Evolutionary conservation across 2,888 invertebrate species (phyloP).

Genomic region (Tenodera sinensis): DNA sequence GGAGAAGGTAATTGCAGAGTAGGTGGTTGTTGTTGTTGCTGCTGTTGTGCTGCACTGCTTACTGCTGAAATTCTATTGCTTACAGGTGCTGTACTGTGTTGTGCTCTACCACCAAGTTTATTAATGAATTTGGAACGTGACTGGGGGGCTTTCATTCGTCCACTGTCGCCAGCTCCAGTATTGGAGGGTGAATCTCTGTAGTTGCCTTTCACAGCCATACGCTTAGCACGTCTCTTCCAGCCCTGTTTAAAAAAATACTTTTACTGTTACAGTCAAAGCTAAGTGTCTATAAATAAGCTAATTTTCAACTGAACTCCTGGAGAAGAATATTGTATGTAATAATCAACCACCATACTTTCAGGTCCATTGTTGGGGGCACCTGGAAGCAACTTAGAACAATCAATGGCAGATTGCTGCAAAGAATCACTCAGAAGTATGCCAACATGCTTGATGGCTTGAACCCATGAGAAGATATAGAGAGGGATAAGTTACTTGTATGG

Average conservation of each 20-base stretch:
- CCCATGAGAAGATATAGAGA: too few relatives aligned
- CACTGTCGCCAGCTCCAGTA: constrained; percentile 31
- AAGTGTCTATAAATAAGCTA: not conserved
- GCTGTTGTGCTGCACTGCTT: not conserved
- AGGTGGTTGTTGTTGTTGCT: not conserved
- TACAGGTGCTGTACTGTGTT: not conserved
- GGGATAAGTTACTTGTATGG: too few relatives aligned
- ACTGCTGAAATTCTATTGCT: not conserved
- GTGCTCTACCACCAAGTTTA: constrained; percentile 31
- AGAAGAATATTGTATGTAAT: not conserved
- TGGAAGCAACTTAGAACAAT: too few relatives aligned
- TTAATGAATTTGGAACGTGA: constrained; percentile 48
- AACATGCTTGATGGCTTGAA: too few relatives aligned
- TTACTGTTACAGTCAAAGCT: not conserved
- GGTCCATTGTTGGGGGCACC: too few relatives aligned
- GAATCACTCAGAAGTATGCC: too few relatives aligned
- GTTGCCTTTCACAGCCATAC: constrained; percentile 52
- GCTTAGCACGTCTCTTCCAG: constrained; percentile 81
- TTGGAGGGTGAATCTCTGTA: constrained; percentile 29
- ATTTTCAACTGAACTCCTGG: not conserved
- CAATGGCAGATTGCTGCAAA: too few relatives aligned
- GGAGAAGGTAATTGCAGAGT: not conserved
- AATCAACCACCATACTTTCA: too few relatives aligned
- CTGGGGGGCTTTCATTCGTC: constrained; percentile 41
- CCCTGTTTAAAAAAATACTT: constrained; percentile 46